Evolutionary conservation across 1,140 invertebrate species (phyloP).

Genomic region (Drosophila rhopaloa): DNA sequence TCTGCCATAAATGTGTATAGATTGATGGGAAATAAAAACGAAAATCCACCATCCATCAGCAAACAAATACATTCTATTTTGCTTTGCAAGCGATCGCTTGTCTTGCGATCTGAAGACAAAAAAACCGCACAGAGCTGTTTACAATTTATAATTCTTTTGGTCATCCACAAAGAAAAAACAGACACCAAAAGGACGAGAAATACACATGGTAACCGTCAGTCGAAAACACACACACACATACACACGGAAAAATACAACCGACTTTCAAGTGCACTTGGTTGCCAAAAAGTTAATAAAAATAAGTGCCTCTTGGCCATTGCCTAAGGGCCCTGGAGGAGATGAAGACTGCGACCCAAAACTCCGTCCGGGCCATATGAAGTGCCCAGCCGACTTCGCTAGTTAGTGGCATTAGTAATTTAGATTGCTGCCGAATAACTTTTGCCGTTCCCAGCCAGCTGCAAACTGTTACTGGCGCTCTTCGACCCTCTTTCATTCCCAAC

Average conservation of each 20-base stretch:
- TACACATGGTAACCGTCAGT: constrained; percentile 48
- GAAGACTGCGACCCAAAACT: constrained; percentile 30
- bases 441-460: constrained; percentile 46
- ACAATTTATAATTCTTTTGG: constrained; percentile 41
- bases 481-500: constrained; percentile 4
- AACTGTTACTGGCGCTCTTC: constrained; percentile 26
- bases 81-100: not conserved
- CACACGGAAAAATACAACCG: constrained; percentile 24
- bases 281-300: constrained; percentile 80
- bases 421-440: constrained; percentile 56
- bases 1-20: constrained; percentile 17
- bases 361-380: constrained; percentile 30
- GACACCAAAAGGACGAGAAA: constrained; percentile 1
- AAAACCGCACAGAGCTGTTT: constrained; percentile 14
- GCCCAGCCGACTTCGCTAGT: constrained; percentile 47
- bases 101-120: not conserved
- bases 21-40: not conserved
- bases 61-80: constrained; percentile 2
- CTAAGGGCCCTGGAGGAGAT: constrained; percentile 44
- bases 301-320: constrained; percentile 73
- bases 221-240: constrained; percentile 24
- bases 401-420: constrained; percentile 69
- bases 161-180: constrained; percentile 9
- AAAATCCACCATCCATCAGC: constrained; percentile 12
- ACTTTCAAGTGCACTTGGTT: constrained; percentile 75